Evolutionary conservation across 2,113 vertebrate species (phyloP), one percentile per base, ranked within the genome.

Genomic region (Mixornis gularis): DNA sequence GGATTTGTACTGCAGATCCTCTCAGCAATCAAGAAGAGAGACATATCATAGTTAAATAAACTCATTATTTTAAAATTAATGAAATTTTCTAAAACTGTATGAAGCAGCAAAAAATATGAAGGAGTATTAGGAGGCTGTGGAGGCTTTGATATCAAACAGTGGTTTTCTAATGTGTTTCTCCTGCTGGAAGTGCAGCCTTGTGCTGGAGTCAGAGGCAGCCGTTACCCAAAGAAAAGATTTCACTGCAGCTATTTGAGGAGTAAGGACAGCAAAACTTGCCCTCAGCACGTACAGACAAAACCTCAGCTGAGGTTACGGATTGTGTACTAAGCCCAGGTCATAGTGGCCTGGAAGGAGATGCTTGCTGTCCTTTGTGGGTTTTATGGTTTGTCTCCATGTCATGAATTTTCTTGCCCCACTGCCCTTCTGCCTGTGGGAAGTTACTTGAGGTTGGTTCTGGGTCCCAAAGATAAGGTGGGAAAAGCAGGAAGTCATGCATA

Each of bases 401-500:
- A 15, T 0, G 0, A 3, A 3, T 88, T 85, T 53, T 53, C 36
- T 79, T 65, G 25, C 25, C 64, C 27, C 3, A 2, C 36, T 6
- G 2, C 48, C 24, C 25, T 74, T 13, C 40, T 56, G n/a, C 26
- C 21, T 63, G 11, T 2, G 11, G 30, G 55, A 70, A 62, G 34
- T 53, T 85, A 32, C 60, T 74, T 2, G 7, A 63, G 21, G 36
- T 59, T 0, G 0, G 7, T 48, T 41, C 36, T 4, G 10, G 4
- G 40, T 95, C 43, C 34, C 17, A 24, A 32, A 81, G 49, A 27
- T 44, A 48, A 66, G 8, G 49, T 56, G 32, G 19, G 27, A 85
- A 77, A 72, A 53, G 65, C 40, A 64, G 36, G 38, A 88, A 56
- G 63, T 70, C 17, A 48, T 38, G n/a, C 7, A 74, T 36, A 38